These are phyloP conservation scores for Progne subis DNA, from an alignment of 2,113 vertebrate genomes.

Conservation along the genomic window DNA sequence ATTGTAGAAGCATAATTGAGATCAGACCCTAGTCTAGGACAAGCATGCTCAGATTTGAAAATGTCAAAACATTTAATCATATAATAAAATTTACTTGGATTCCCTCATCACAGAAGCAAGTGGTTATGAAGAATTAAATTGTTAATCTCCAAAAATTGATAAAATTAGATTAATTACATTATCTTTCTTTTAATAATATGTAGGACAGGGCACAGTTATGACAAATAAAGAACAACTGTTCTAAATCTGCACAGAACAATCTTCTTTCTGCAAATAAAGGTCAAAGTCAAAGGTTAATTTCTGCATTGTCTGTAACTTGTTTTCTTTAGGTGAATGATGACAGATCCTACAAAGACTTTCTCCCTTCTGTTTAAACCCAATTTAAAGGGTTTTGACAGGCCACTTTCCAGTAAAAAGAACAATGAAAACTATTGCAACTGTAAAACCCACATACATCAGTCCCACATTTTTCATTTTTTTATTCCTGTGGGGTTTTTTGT, in stretches of 20 bases:
- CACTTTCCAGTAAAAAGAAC: background rate
- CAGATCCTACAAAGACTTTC: background rate
- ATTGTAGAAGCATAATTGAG: background rate
- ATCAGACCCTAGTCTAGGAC: background rate
- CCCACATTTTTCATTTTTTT: background rate
- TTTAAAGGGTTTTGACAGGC: background rate
- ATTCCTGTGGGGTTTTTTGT: background rate
- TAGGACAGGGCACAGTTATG: background rate
- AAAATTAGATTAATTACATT: background rate
- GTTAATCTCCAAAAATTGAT: background rate
- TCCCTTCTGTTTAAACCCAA: background rate
- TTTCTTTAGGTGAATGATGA: background rate
- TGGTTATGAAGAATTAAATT: background rate
- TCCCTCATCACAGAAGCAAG: background rate
- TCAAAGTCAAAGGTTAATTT: background rate
- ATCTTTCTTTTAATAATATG: background rate
- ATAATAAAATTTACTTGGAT: background rate
- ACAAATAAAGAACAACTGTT: background rate
- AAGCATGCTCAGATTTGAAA: background rate
- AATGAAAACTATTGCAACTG: background rate
- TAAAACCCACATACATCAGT: background rate
- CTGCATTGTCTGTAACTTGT: background rate
- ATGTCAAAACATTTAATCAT: background rate
- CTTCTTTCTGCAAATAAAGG: background rate
- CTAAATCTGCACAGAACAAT: background rate